Evolutionary conservation across 2,888 invertebrate genomes (phyloP).

Genomic region (Polydrusus tereticollis): DNA sequence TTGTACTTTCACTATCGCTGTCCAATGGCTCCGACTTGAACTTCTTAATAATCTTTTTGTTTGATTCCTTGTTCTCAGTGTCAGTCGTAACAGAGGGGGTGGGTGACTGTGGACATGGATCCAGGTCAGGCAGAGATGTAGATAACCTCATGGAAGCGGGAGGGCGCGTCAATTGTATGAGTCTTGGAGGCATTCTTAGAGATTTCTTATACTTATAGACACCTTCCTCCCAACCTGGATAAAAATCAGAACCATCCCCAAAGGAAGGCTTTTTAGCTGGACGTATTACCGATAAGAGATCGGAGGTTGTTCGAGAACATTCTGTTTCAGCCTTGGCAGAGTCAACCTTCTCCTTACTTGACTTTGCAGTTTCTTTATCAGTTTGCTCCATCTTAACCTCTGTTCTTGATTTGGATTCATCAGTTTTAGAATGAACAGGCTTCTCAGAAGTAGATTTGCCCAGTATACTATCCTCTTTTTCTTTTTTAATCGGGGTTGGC

Average conservation of each 20-base stretch:
- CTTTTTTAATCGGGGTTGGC: constrained; percentile 4
- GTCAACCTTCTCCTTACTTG: neutral
- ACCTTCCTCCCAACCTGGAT: constrained; percentile 87
- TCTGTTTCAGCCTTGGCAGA: constrained; percentile 4
- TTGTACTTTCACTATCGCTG: constrained; percentile 78
- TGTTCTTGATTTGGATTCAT: neutral
- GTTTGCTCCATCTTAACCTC: constrained; percentile 19
- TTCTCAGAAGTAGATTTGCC: constrained; percentile 22
- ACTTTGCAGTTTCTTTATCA: constrained; percentile 13
- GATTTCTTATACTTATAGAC: constrained; percentile 86
- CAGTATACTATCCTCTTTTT: constrained; percentile 20
- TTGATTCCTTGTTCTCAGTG: constrained; percentile 58
- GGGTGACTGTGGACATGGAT: constrained; percentile 80
- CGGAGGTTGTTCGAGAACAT: constrained; percentile 6
- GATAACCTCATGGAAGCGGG: constrained; percentile 78
- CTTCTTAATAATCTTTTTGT: constrained; percentile 56
- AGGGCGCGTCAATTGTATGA: constrained; percentile 84
- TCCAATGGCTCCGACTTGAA: constrained; percentile 65
- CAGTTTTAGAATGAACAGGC: neutral
- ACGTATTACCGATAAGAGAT: constrained; percentile 57
- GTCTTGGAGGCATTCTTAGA: constrained; percentile 82
- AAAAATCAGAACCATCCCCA: constrained; percentile 79
- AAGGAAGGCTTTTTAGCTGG: constrained; percentile 72
- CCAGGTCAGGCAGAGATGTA: constrained; percentile 83
- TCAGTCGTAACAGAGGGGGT: constrained; percentile 76